Conservation (phyloP, 2,888 invertebrate genomes). For the Synanthedon andrenaeformis region DNA sequence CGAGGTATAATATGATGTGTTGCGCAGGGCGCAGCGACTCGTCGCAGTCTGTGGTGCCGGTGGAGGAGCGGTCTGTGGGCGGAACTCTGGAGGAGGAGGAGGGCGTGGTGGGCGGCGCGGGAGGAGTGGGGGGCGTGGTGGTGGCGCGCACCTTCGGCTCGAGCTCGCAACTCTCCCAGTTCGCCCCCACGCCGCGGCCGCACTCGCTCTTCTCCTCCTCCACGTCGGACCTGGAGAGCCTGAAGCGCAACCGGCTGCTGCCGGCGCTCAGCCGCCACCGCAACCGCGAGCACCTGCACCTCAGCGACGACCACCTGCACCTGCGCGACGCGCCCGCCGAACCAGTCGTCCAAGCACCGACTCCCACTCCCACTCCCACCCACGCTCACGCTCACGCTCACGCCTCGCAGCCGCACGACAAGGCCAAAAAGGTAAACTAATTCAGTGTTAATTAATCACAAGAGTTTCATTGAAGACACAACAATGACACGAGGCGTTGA, state of each 20-base stretch:
- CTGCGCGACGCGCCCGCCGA: slow-evolving; percentile 10
- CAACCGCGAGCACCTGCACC: slow-evolving; percentile 52
- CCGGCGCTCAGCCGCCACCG: slow-evolving; percentile 50
- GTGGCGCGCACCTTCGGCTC: slow-evolving; percentile 7
- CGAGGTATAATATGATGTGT: no score
- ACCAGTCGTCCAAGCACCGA: neutral
- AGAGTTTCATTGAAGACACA: no score
- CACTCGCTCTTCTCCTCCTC: slow-evolving; percentile 39
- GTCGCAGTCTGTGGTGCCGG: slow-evolving; percentile 17
- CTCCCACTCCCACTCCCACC: slow-evolving; percentile 1
- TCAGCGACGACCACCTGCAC: slow-evolving; percentile 50
- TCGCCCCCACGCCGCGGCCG: slow-evolving; percentile 20
- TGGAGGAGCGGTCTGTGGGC: neutral
- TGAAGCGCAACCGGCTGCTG: slow-evolving; percentile 39
- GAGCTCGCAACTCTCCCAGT: slow-evolving; percentile 25
- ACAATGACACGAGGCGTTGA: no score
- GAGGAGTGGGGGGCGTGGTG: slow-evolving; percentile 1
- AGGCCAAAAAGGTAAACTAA: neutral
- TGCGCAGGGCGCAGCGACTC: slow-evolving; percentile 18
- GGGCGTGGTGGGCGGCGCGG: slow-evolving; percentile 4
- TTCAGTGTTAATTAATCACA: no score
- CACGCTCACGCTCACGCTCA: slow-evolving; percentile 2
- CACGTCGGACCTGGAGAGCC: slow-evolving; percentile 46
- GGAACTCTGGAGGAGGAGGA: slow-evolving; percentile 8
- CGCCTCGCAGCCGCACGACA: slow-evolving; percentile 3